phyloP scores from a whole-genome alignment of 2,888 invertebrate species.

The Andrena haemorrhoa region DNA sequence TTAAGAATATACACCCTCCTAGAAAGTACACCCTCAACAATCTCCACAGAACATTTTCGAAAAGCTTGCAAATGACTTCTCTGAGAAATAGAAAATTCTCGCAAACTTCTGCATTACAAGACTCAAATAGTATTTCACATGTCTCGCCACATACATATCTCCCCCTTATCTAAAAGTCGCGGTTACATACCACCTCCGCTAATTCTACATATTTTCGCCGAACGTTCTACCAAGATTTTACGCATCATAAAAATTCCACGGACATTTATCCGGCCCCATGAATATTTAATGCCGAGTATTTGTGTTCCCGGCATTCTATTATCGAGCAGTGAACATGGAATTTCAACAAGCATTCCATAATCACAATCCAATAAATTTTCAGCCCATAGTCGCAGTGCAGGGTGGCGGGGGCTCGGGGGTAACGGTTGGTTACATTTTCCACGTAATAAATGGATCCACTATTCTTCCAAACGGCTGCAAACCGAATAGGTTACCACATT shows the following conservation, averaged over 20 bases:
- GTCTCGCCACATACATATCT: too few species aligned
- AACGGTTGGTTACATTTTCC: constrained; percentile 7
- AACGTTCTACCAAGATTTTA: not conserved
- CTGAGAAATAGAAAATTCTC: too few species aligned
- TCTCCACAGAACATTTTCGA: too few species aligned
- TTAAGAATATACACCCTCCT: too few species aligned
- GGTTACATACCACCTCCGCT: not conserved
- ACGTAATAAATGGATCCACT: constrained; percentile 26
- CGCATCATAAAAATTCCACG: not conserved
- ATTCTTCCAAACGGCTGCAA: constrained; percentile 8
- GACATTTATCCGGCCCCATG: not conserved
- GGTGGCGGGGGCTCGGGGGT: not conserved
- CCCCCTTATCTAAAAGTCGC: too few species aligned
- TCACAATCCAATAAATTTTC: constrained; percentile 23
- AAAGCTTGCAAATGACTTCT: too few species aligned
- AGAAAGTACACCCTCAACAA: too few species aligned
- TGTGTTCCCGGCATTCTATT: constrained; percentile 6
- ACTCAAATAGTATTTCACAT: too few species aligned
- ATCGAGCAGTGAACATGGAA: not conserved
- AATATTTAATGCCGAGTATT: constrained; percentile 21
- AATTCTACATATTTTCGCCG: not conserved
- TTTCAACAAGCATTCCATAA: constrained; percentile 20
- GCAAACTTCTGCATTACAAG: too few species aligned
- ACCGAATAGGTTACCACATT: constrained; percentile 11
- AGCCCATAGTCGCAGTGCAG: not conserved